Percentiles rank a stretch among this genome's conserved stretches.
Evolutionary conservation across 2,888 invertebrate species (phyloP).

Genomic region (Heliconius erato): DNA sequence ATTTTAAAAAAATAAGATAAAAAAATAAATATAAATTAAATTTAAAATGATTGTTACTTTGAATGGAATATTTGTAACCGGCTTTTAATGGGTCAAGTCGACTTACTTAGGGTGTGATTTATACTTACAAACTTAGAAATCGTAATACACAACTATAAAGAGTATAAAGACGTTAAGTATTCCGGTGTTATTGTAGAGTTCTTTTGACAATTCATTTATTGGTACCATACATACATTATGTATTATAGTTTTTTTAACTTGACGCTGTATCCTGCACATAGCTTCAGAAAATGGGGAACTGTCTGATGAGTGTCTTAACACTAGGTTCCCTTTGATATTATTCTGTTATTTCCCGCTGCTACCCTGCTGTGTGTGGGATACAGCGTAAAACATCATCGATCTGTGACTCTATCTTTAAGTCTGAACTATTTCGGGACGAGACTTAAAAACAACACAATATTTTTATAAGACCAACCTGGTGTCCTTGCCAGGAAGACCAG

Average conservation of each 20-base stretch:
- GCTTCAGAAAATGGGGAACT: too few species aligned
- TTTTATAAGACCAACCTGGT: neutral
- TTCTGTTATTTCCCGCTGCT: too few species aligned
- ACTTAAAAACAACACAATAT: neutral
- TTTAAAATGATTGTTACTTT: too few species aligned
- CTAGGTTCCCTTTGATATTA: too few species aligned
- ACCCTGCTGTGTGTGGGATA: too few species aligned
- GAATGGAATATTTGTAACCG: neutral
- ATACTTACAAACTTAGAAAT: neutral
- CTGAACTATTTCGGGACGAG: neutral
- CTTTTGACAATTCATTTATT: neutral
- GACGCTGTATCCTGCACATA: too few species aligned
- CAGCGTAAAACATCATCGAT: too few species aligned
- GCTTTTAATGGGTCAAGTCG: slow-evolving; percentile 10
- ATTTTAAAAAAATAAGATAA: too few species aligned
- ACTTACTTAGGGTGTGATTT: neutral
- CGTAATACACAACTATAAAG: too few species aligned
- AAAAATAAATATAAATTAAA: too few species aligned
- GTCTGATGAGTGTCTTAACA: too few species aligned
- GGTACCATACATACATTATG: neutral
- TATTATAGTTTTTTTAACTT: too few species aligned
- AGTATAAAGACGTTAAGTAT: neutral
- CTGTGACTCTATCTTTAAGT: neutral
- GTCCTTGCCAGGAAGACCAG: neutral
- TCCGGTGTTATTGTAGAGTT: neutral